Evolutionary conservation across 2,797 vertebrate genomes (phyloP).

Genomic region (Rhodeus uyekii): DNA sequence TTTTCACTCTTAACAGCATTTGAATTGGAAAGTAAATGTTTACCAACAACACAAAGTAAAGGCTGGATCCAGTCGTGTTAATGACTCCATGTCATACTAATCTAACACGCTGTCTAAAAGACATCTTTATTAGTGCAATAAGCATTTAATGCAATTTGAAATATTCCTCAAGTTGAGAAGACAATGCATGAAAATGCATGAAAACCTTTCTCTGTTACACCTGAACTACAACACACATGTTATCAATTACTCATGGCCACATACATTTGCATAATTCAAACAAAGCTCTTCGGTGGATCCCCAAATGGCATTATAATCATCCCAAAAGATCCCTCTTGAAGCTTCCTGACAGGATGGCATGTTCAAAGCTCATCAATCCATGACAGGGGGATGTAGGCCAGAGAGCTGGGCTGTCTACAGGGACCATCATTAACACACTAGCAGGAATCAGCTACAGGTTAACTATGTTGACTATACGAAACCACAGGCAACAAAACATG

Average conservation of each 20-base stretch:
- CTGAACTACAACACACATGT: slow-evolving; percentile 2
- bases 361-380: slow-evolving; percentile 49
- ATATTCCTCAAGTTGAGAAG: background rate
- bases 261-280: slow-evolving; percentile 33
- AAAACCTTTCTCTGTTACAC: slow-evolving; percentile 3
- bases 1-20: background rate
- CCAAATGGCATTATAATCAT: slow-evolving; percentile 38
- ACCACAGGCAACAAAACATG: slow-evolving; percentile 18
- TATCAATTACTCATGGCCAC: slow-evolving; percentile 33
- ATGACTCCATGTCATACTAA: slow-evolving; percentile 9
- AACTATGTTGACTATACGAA: slow-evolving; percentile 32
- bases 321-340: slow-evolving; percentile 36
- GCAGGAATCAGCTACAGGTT: slow-evolving; percentile 45
- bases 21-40: background rate
- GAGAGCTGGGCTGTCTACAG: slow-evolving; percentile 34
- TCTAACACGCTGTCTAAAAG: slow-evolving; percentile 16
- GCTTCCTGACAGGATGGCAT: slow-evolving; percentile 42
- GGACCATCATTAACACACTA: slow-evolving; percentile 46
- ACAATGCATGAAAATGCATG: slow-evolving; percentile 2
- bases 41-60: slow-evolving; percentile 1
- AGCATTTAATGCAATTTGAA: slow-evolving; percentile 21
- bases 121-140: slow-evolving; percentile 11
- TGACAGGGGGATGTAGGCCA: slow-evolving; percentile 43
- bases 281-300: slow-evolving; percentile 32
- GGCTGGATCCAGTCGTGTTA: background rate